Evolutionary conservation across 35 echinoderm and acorn worm genomes (phyloP), one percentile per base, ranked within the genome.

Genomic region (Nesometra sesokonis): DNA sequence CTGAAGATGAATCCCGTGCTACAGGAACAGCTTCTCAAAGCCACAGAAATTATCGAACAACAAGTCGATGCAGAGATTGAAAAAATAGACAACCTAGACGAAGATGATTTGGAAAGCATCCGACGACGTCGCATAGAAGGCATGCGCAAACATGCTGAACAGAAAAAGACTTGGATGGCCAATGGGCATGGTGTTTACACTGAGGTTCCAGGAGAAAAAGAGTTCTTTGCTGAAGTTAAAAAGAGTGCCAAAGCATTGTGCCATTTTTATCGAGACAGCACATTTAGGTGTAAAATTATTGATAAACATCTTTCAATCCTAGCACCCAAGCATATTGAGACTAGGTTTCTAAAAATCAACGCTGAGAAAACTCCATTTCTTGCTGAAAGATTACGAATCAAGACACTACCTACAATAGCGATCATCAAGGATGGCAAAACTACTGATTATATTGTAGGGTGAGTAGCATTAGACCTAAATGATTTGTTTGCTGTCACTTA

Each of bases 361-460:
- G 95, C 92, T 19, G 95, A 97, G 46, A 97, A 97, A 35, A 83
- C 86, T 34, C 95, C 95, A 34, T 97, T 94, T 57, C 92, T 97
- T 17, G 92, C 95, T 17, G 87, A 97, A 77, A 91, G 89, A 47
- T 77, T 97, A 57, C 46, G 90, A 43, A 97, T 97, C 27, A 91
- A 85, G 9, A 88, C 91, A 0, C 88, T 97, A 29, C 95, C 95
- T 30, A 97, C 95, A 27, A 87, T 97, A 47, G 95, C 95, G 4
- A 78, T 97, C 77, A 91, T 97, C 36, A 88, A 38, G 29, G 92
- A 93, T 37, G 95, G 95, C 0, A 91, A 97, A 43, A 93, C 92
- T 46, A 93, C 90, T 11, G 95, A 97, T 79, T 97, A 97, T 78
- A 86, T 97, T 35, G 95, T 97, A 36, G 95, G 95, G 95, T 97